Base-by-base conservation (phyloP, 2,113 vertebrate species). In the Rhinichthys klamathensis region DNA sequence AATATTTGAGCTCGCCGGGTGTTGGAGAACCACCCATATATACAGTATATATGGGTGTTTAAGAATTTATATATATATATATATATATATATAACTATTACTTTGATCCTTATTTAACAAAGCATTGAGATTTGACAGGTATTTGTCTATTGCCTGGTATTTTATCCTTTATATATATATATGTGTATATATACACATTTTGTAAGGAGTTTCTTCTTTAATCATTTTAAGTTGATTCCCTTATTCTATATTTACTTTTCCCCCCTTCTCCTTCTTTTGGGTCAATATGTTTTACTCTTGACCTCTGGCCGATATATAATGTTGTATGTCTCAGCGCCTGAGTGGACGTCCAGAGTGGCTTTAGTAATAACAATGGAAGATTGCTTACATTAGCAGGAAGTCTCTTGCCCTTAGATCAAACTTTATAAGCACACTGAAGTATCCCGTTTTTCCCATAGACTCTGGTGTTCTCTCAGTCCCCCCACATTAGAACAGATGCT, bases 401-500 rank as follows among this genome's bases (percentile, higher is more conserved):
- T 95, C 95, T 93, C 91, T 92, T 77, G 12, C 90, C 92, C 95
- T 95, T 96, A 94, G 95, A 97, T 97, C 96, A 97, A 97, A 96
- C 58, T 69, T 94, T 95, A 95, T 92, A 95, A 96, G 94, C 91
- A 90, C 90, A 93, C 93, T 95, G 94, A 97, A 97, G 95, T 96
- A 95, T 92, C 94, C 90, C 90, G 92, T 92, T 94, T 96, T 98
- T 97, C 95, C 95, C 96, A 96, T 97, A 95, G 95, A 95, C 90
- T 95, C 92, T 93, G 94, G 89, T 95, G 94, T 95, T 95, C 95
- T 96, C 93, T 95, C 95, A 96, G 95, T 96, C 95, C 96, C 95
- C 95, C 96, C 96, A 96, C 96, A 97, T 96, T 97, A 95, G 95
- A 98, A 96, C 96, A 98, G 96, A 98, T 98, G 97, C 96, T 97